phyloP scores from a whole-genome alignment of 2,113 vertebrate species.

The Psammodynastes pulverulentus region DNA sequence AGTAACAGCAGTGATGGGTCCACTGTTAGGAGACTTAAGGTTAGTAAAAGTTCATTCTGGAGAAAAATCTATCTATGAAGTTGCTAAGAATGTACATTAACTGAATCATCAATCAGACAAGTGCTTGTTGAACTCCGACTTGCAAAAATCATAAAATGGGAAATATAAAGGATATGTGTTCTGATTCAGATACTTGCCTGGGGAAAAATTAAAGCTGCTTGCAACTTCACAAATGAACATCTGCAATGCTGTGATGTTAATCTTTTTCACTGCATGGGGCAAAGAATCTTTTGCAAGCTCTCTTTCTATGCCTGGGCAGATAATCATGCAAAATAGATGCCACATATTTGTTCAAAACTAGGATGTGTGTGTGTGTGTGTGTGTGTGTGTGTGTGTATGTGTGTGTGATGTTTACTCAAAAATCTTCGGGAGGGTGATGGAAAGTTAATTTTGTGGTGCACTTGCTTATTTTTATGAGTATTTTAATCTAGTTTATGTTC shows the following conservation, averaged over 20 bases:
- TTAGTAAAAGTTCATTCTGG: not conserved
- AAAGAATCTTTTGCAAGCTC: not conserved
- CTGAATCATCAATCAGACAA: not conserved
- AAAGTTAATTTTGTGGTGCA: not conserved
- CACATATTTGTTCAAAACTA: not conserved
- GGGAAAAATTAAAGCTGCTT: not conserved
- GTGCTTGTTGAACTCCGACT: not conserved
- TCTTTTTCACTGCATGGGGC: not conserved
- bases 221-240: not conserved
- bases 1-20: not conserved
- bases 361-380: not conserved
- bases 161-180: not conserved
- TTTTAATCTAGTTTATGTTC: not conserved
- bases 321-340: not conserved
- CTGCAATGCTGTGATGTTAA: not conserved
- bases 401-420: not conserved
- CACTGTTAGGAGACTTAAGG: not conserved
- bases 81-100: not conserved
- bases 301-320: not conserved
- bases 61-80: not conserved
- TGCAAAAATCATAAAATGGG: not conserved
- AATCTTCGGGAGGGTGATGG: not conserved
- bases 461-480: not conserved
- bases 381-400: too few species aligned
- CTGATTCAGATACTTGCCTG: not conserved